Evolutionary conservation across 2,113 vertebrate species (phyloP).

Genomic region (Rafetus swinhoei): DNA sequence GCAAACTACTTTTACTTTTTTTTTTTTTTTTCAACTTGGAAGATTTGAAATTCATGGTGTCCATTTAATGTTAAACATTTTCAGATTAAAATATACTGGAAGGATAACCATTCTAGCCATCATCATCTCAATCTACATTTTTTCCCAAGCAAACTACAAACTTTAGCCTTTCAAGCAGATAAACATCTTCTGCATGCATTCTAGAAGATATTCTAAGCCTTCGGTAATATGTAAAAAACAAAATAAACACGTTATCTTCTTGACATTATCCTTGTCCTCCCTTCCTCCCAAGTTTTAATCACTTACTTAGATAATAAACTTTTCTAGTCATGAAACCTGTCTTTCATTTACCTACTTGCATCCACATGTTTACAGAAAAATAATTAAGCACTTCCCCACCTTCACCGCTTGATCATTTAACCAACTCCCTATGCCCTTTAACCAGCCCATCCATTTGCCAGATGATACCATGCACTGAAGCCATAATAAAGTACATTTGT

Average conservation of each 20-base stretch:
- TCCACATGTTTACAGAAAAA: too few species aligned
- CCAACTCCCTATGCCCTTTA: too few species aligned
- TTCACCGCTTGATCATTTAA: too few species aligned
- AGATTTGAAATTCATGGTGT: not conserved
- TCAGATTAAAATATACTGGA: not conserved
- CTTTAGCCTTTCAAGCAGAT: not conserved
- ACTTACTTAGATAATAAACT: not conserved
- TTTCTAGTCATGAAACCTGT: not conserved
- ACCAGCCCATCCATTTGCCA: too few species aligned
- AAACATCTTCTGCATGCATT: not conserved
- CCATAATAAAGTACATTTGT: too few species aligned
- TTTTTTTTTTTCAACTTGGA: not conserved
- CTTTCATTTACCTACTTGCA: not conserved
- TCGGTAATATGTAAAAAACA: not conserved
- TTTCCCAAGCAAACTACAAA: not conserved
- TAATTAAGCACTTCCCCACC: too few species aligned
- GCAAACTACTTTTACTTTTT: not conserved
- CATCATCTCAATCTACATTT: not conserved
- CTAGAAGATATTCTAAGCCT: not conserved
- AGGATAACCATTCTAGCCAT: not conserved
- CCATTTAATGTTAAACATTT: not conserved
- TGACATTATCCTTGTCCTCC: not conserved
- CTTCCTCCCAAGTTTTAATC: not conserved
- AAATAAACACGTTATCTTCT: not conserved
- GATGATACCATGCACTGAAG: too few species aligned